Base-by-base conservation (phyloP, 1,140 invertebrate genomes). In the Listronotus oregonensis region DNA sequence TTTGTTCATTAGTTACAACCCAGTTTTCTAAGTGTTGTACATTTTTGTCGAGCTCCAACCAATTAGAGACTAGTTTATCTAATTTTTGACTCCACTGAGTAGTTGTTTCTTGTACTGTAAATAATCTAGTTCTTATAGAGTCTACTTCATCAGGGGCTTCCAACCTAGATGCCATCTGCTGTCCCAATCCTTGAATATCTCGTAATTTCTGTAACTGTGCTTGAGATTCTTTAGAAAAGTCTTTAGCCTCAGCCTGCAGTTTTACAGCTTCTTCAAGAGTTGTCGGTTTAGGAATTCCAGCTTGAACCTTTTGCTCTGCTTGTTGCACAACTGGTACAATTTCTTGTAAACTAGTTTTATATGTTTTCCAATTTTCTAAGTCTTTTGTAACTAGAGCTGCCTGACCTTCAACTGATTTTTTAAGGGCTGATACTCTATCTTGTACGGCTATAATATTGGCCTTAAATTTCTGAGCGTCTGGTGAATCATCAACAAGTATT, bases 301-400 rank as follows among this genome's bases (percentile, higher is more conserved):
- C 85, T 56, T 87, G 85, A 32, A 90, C 82, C 78, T 90, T 90
- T 10, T 88, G 81, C 82, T 96, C 93, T 18, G 90, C 91, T 75
- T 93, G 84, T 74, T 95, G 90, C 58, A 97, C 85, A 89, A 94
- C 95, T 2, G 93, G 93, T 77, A 91, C 90, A 27, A 97, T 84
- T 78, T 92, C 86, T 57, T 90, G 84, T 27, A 92, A 82, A 67
- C 86, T 85, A 42, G 85, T 82, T 80, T 95, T 90, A 78, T 94
- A 96, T 71, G 89, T 87, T 72, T 94, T 87, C 92, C 92, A 96
- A 47, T 90, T 89, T 18, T 86, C 83, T 21, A 95, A 81, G 77
- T 95, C 93, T 73, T 89, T 84, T 60, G 86, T 83, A 3, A 93
- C 87, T 1, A 86, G 82, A 71, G 88, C 86, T 27, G 87, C 86